Conservation (phyloP, 2,113 vertebrate species). For the Mormoops blainvillei region DNA sequence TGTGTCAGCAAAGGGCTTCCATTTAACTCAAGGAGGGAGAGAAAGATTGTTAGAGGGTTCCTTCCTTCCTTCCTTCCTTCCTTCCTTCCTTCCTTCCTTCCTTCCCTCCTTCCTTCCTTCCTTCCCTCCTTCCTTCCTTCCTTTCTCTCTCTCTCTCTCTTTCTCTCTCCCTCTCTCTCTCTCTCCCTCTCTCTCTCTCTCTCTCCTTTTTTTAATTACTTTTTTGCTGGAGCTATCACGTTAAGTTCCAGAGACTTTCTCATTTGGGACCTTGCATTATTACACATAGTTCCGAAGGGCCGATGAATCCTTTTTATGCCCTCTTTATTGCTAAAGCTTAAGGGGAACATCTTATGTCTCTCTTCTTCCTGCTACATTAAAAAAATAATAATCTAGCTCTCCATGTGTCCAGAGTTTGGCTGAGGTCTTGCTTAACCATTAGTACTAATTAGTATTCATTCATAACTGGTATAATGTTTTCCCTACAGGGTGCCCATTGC, state of each 20-base stretch:
- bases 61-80: background rate
- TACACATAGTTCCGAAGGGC: constrained; percentile 4
- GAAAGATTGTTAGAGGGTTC: background rate
- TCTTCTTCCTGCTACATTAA: constrained; percentile 21
- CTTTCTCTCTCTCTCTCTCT: background rate
- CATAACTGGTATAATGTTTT: background rate
- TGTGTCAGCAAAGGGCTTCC: background rate
- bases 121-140: background rate
- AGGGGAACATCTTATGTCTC: background rate
- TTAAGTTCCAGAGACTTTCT: constrained; percentile 24
- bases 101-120: background rate
- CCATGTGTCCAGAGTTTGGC: background rate
- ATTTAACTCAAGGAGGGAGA: background rate
- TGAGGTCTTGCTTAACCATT: background rate
- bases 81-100: background rate
- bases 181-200: background rate
- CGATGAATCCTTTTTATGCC: background rate
- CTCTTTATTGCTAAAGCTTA: constrained; percentile 30
- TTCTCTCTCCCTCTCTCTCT: background rate
- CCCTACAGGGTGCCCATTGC: background rate
- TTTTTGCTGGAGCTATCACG: background rate
- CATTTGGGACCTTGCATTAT: background rate
- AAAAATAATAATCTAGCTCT: constrained; percentile 39
- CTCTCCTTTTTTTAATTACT: too few species aligned
- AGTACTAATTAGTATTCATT: constrained; percentile 18